These are phyloP conservation scores for Matsumyia berberina DNA, from an alignment of 2,888 invertebrate species.

Conservation along the genomic window DNA sequence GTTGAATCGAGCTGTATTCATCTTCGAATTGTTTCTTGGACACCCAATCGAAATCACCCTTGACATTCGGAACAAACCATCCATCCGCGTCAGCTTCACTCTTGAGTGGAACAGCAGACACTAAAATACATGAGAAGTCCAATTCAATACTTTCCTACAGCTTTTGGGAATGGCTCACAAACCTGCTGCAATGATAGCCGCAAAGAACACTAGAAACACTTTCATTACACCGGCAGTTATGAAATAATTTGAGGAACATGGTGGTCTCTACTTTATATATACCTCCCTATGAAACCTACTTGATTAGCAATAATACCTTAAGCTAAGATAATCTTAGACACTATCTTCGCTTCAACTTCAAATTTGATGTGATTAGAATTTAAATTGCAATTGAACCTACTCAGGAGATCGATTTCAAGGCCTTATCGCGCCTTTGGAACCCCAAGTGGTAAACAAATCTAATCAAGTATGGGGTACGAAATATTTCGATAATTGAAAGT, in stretches of 20 bases:
- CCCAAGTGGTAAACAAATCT: no score
- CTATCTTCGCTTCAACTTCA: neutral
- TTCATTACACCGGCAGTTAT: neutral
- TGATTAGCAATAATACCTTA: neutral
- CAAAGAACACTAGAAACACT: neutral
- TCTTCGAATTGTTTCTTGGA: constrained; percentile 35
- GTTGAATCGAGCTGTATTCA: neutral
- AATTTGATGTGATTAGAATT: neutral
- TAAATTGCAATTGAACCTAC: no score
- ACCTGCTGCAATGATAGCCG: constrained; percentile 4
- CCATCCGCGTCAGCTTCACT: constrained; percentile 9
- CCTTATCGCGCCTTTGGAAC: no score
- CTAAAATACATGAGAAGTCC: neutral
- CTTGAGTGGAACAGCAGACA: constrained; percentile 3
- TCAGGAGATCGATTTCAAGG: no score
- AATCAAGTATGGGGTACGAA: no score
- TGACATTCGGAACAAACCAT: constrained; percentile 51
- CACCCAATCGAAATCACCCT: constrained; percentile 56
- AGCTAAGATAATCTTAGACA: neutral
- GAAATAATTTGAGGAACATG: neutral
- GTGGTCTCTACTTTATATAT: neutral
- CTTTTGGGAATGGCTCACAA: neutral
- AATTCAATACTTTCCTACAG: neutral
- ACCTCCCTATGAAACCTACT: neutral
- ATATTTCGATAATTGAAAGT: no score